Percentiles rank a stretch among this genome's conserved stretches.
phyloP scores from a whole-genome alignment of 1,140 invertebrate genomes.

The Atta texana region DNA sequence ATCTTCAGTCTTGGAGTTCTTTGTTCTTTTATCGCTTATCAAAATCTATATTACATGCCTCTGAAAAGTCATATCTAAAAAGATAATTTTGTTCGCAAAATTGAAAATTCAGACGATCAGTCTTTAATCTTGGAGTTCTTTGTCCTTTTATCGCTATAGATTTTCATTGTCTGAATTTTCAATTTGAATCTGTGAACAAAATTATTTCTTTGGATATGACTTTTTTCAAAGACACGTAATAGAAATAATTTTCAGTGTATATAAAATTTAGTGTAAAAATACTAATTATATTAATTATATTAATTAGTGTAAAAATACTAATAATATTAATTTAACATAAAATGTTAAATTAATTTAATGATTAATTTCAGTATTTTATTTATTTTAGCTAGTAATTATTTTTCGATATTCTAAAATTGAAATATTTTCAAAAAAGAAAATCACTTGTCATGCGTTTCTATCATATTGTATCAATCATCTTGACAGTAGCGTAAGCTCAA shows the following conservation, averaged over 20 bases:
- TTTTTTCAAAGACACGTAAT: background rate
- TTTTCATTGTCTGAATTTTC: too few relatives aligned
- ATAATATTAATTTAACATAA: too few relatives aligned
- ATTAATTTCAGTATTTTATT: background rate
- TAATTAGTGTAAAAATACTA: too few relatives aligned
- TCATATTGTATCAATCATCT: slow-evolving; percentile 6
- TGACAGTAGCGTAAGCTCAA: background rate
- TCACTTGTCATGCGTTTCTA: background rate
- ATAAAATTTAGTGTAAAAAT: background rate
- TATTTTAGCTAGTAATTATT: background rate
- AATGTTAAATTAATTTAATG: background rate
- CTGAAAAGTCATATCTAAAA: too few relatives aligned
- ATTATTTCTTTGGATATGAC: too few relatives aligned
- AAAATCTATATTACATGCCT: background rate
- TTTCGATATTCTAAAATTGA: background rate
- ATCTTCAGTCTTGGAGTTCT: slow-evolving; percentile 47
- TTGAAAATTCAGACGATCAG: too few relatives aligned
- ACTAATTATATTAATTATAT: too few relatives aligned
- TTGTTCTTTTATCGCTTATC: background rate
- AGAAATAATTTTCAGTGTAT: background rate
- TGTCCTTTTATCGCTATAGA: too few relatives aligned
- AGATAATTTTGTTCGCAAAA: too few relatives aligned
- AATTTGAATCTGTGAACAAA: too few relatives aligned
- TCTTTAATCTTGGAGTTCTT: too few relatives aligned
- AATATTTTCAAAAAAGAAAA: background rate